Evolutionary conservation across 2,113 vertebrate genomes (phyloP).

Genomic region (Toxotes chatareus): DNA sequence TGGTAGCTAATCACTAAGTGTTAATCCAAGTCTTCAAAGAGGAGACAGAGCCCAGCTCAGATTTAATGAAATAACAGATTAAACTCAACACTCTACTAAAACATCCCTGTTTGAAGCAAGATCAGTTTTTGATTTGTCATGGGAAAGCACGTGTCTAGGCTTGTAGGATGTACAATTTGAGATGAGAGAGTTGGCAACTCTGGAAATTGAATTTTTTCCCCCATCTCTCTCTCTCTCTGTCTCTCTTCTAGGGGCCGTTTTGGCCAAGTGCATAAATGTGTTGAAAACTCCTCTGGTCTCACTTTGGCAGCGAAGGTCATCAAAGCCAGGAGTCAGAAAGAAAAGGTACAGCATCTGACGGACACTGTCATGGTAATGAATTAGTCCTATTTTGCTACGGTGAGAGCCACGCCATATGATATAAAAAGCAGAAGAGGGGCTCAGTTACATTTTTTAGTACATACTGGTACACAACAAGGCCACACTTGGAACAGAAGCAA

Average conservation of each 20-base stretch:
- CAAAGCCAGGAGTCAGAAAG: slow-evolving; percentile 89
- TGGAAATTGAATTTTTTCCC: neutral
- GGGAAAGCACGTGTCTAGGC: slow-evolving; percentile 22
- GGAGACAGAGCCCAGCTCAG: slow-evolving; percentile 63
- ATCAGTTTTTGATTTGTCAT: slow-evolving; percentile 55
- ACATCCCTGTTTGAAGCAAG: slow-evolving; percentile 45
- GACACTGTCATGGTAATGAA: slow-evolving; percentile 2
- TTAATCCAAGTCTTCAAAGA: slow-evolving; percentile 84
- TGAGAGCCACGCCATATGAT: slow-evolving; percentile 32
- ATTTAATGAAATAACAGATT: slow-evolving; percentile 80
- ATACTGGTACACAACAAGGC: slow-evolving; percentile 45
- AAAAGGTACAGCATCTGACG: slow-evolving; percentile 87
- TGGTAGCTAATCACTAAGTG: slow-evolving; percentile 84
- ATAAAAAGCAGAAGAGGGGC: slow-evolving; percentile 56
- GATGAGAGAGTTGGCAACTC: neutral
- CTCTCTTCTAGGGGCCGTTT: slow-evolving; percentile 89
- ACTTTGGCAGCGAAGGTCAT: slow-evolving; percentile 97
- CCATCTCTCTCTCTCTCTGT: neutral
- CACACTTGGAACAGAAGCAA: slow-evolving; percentile 63
- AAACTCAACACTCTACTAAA: slow-evolving; percentile 36
- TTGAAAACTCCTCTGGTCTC: slow-evolving; percentile 95
- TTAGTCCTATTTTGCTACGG: slow-evolving; percentile 11
- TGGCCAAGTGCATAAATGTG: slow-evolving; percentile 96
- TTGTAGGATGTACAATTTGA: neutral
- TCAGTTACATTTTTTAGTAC: slow-evolving; percentile 45